phyloP scores from a whole-genome alignment of 2,888 invertebrate genomes.

The Diarsia rubi region DNA sequence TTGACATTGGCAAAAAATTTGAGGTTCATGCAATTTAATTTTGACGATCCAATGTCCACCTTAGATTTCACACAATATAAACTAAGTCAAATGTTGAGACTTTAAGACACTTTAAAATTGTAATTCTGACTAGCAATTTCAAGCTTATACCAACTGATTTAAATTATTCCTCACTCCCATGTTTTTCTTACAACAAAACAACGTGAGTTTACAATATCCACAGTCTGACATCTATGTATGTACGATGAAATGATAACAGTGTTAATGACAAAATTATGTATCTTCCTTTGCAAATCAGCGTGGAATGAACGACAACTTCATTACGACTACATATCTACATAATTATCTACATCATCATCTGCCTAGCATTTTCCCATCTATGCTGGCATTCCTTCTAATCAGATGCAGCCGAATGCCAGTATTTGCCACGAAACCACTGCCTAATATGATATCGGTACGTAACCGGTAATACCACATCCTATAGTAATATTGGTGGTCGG shows the following conservation, averaged over 20 bases:
- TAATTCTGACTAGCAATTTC: not conserved
- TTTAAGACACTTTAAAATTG: not conserved
- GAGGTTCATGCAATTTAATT: not conserved
- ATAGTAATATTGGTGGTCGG: too few relatives aligned
- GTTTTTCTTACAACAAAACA: conserved; percentile 11
- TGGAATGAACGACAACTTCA: conserved; percentile 15
- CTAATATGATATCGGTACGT: not conserved
- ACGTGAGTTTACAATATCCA: not conserved
- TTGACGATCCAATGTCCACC: not conserved
- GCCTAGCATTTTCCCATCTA: not conserved
- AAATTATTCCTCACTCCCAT: not conserved
- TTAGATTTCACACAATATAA: too few relatives aligned
- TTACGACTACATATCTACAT: conserved; percentile 6
- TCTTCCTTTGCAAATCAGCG: conserved; percentile 12
- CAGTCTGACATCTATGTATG: conserved; percentile 11
- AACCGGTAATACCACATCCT: too few relatives aligned
- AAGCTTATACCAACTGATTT: not conserved
- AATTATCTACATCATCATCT: not conserved
- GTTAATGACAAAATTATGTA: conserved; percentile 15
- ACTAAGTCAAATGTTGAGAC: too few relatives aligned
- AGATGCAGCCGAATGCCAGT: not conserved
- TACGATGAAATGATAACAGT: conserved; percentile 9
- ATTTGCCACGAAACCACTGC: not conserved
- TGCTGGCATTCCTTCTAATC: too few relatives aligned
- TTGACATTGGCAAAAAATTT: not conserved